Evolutionary conservation across 2,113 vertebrate species (phyloP).

Genomic region (Silurus glanis): DNA sequence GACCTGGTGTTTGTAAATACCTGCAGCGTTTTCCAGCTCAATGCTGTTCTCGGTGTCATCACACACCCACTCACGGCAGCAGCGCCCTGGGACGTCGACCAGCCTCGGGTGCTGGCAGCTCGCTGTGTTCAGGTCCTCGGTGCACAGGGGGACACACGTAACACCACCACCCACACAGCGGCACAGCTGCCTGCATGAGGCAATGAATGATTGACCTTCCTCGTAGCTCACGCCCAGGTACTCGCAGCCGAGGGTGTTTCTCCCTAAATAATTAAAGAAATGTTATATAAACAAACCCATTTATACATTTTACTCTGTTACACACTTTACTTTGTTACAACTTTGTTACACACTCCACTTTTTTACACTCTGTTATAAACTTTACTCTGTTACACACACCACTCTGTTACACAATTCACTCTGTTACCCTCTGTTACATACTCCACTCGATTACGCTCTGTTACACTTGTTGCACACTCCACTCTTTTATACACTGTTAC

Average conservation of each 20-base stretch:
- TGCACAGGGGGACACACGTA: conserved; percentile 81
- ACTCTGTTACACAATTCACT: neutral
- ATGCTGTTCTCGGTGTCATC: conserved; percentile 71
- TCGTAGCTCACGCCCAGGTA: conserved; percentile 78
- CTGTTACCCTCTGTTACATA: neutral
- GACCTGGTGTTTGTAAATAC: conserved; percentile 55
- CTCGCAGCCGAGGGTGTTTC: conserved; percentile 78
- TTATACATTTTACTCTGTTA: neutral
- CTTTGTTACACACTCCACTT: neutral
- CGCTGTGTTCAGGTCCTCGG: conserved; percentile 75
- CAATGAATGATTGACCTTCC: conserved; percentile 87
- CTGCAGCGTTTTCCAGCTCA: conserved; percentile 70
- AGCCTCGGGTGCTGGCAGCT: conserved; percentile 82
- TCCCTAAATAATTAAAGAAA: conserved; percentile 54
- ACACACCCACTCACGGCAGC: conserved; percentile 91
- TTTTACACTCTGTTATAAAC: neutral
- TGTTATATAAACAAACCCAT: too few relatives aligned
- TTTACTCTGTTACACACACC: too few relatives aligned
- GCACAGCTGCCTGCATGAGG: conserved; percentile 82
- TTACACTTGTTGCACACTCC: neutral
- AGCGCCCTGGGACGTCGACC: conserved; percentile 78
- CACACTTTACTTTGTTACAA: neutral
- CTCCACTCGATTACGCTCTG: too few relatives aligned
- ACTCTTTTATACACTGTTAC: neutral
- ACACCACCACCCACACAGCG: conserved; percentile 82